These are phyloP conservation scores for Apodemus speciosus DNA, from an alignment of 2,113 vertebrate species.

Conservation along the genomic window DNA sequence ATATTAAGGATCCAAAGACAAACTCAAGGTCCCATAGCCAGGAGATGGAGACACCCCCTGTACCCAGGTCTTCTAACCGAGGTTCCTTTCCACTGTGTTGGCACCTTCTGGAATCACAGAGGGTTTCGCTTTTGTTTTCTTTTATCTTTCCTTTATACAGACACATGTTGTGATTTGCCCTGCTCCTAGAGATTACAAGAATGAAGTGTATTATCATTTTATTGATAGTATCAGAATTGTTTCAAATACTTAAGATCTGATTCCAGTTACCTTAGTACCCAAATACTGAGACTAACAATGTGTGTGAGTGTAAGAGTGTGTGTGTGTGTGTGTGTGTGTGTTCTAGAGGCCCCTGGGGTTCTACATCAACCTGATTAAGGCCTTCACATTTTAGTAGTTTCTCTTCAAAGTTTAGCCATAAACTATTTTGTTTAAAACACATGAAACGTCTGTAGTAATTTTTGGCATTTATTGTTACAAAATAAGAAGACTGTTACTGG, in stretches of 20 bases:
- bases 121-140: background rate
- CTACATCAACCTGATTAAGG: background rate
- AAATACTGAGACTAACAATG: background rate
- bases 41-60: background rate
- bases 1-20: conserved; percentile 9
- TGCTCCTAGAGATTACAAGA: background rate
- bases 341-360: background rate
- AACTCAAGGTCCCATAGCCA: background rate
- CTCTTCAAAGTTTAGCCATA: conserved; percentile 22
- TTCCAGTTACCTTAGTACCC: background rate
- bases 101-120: background rate
- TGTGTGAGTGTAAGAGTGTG: background rate
- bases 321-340: background rate
- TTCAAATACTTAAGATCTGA: conserved; percentile 15
- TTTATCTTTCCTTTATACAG: background rate
- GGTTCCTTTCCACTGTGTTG: background rate
- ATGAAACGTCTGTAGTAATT: background rate
- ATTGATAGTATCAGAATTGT: background rate
- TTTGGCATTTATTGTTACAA: conserved; percentile 10
- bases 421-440: background rate
- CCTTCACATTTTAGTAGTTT: background rate
- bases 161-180: background rate
- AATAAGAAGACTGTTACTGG: background rate
- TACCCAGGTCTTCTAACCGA: background rate
- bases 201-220: background rate